These are phyloP conservation scores for Ctena decussata DNA, from an alignment of 2,888 invertebrate genomes.

Conservation along the genomic window DNA sequence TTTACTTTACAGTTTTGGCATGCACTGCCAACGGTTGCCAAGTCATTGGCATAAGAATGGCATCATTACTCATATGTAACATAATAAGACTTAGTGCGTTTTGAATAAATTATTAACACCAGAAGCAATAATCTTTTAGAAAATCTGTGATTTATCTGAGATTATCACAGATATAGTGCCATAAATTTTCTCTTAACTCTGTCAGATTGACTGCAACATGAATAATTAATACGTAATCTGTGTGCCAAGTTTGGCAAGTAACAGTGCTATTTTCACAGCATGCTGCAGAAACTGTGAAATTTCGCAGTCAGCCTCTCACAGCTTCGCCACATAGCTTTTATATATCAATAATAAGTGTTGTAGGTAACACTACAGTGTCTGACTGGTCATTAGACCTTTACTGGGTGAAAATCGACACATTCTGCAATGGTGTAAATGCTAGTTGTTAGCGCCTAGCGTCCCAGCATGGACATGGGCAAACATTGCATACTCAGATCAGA, in stretches of 20 bases:
- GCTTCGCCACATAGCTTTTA: neutral
- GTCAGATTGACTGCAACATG: constrained; percentile 10
- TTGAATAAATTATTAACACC: constrained; percentile 5
- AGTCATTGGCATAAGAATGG: neutral
- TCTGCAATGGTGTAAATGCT: too few species aligned
- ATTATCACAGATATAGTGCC: constrained; percentile 7
- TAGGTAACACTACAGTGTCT: neutral
- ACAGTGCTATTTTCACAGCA: neutral
- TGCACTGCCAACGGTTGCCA: too few species aligned
- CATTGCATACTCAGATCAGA: too few species aligned
- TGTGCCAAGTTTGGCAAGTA: constrained; percentile 5
- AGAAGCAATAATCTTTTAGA: constrained; percentile 2
- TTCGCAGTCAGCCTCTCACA: neutral
- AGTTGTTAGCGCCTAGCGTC: too few species aligned
- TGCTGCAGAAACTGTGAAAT: neutral
- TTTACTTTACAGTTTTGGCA: too few species aligned
- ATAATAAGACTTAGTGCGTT: neutral
- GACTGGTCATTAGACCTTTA: neutral
- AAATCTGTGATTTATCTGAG: constrained; percentile 9
- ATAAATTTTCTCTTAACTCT: constrained; percentile 9
- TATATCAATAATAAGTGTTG: neutral
- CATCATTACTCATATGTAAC: constrained; percentile 2
- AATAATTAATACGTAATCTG: constrained; percentile 14
- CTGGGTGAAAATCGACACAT: too few species aligned
- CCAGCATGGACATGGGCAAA: too few species aligned